Conservation (phyloP, 2,113 vertebrate genomes). For the Alexandromys fortis region DNA sequence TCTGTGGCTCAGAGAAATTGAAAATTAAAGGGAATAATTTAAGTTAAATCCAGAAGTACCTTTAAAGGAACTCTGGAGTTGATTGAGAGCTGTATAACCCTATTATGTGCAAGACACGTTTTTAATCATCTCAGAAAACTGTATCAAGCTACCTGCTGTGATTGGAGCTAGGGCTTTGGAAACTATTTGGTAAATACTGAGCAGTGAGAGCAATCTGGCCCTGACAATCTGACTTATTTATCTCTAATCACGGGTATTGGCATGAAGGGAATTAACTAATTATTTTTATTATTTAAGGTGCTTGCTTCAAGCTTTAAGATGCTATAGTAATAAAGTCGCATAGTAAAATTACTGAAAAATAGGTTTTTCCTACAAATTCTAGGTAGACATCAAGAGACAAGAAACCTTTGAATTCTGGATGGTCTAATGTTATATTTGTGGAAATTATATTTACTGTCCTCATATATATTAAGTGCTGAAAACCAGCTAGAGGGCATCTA, state of each 20-base stretch:
- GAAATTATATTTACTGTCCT: neutral
- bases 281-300: neutral
- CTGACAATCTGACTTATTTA: too few relatives aligned
- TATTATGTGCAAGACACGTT: neutral
- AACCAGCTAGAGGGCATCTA: neutral
- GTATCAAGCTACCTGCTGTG: neutral
- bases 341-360: neutral
- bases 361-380: neutral
- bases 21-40: neutral
- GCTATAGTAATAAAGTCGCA: neutral
- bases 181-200: neutral
- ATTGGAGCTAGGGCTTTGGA: neutral
- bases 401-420: neutral
- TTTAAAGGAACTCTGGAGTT: neutral
- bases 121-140: neutral
- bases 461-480: neutral
- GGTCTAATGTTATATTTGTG: neutral
- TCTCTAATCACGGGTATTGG: neutral
- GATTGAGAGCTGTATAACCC: neutral
- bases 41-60: neutral
- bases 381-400: neutral
- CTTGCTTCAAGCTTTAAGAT: neutral
- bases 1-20: neutral
- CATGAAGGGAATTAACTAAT: neutral
- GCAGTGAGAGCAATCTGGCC: neutral